Evolutionary conservation across 2,797 vertebrate genomes (phyloP).

Genomic region (Acridotheres tristis): DNA sequence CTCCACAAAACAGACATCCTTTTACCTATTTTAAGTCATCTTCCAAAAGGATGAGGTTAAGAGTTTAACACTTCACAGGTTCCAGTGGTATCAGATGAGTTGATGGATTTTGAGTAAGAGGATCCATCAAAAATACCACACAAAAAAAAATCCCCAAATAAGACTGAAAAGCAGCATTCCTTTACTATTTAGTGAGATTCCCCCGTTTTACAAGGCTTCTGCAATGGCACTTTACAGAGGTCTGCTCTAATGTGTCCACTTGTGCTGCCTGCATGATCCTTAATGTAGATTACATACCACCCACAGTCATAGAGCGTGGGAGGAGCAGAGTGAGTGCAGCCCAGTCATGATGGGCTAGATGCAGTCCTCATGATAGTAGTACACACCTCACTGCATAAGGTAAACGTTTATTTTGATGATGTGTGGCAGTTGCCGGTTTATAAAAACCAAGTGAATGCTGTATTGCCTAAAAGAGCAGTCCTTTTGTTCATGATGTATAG

Average conservation of each 20-base stretch:
- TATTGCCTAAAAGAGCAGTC: not conserved
- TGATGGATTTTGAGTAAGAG: conserved; percentile 63
- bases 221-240: not conserved
- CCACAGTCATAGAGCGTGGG: not conserved
- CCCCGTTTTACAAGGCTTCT: not conserved
- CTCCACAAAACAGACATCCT: conserved; percentile 68
- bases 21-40: conserved; percentile 78
- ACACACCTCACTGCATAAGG: not conserved
- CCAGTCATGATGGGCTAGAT: not conserved
- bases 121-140: conserved; percentile 17
- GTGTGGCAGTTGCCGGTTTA: rapidly evolving
- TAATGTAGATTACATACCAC: not conserved
- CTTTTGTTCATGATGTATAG: not conserved
- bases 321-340: not conserved
- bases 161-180: not conserved
- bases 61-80: conserved; percentile 82
- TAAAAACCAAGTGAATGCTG: not conserved
- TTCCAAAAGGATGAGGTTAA: conserved; percentile 76
- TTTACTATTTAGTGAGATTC: not conserved
- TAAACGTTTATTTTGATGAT: not conserved
- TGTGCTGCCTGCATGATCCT: not conserved
- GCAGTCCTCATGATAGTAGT: not conserved
- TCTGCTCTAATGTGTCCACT: not conserved
- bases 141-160: not conserved
- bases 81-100: conserved; percentile 77